Percentiles rank a stretch among this genome's conserved stretches.
Evolutionary conservation across 2,888 invertebrate species (phyloP).

Genomic region (Perithous albicinctus): DNA sequence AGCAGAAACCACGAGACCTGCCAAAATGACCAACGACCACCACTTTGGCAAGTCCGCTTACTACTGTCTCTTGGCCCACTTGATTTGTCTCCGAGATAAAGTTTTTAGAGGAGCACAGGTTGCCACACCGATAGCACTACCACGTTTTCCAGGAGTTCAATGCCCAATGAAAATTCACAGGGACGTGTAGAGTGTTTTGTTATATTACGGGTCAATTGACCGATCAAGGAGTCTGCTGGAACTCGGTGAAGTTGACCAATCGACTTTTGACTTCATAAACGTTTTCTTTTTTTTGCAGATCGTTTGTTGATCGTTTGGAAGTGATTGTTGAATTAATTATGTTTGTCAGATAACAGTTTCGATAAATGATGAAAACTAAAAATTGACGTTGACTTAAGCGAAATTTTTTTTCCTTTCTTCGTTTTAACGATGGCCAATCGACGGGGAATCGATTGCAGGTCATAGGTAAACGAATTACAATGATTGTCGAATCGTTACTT

Average conservation of each 20-base stretch:
- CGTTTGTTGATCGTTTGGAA: too few relatives aligned
- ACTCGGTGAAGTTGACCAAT: not conserved
- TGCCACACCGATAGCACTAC: constrained; percentile 13
- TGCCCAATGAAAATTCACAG: constrained; percentile 35
- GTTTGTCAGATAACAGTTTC: too few relatives aligned
- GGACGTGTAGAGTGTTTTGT: not conserved
- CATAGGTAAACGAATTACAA: too few relatives aligned
- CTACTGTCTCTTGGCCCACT: constrained; percentile 25
- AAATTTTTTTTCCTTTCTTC: too few relatives aligned
- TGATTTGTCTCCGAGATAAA: constrained; percentile 21
- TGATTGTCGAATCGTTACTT: too few relatives aligned
- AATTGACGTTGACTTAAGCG: too few relatives aligned
- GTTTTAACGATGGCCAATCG: too few relatives aligned
- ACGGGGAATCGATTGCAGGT: too few relatives aligned
- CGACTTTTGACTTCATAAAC: too few relatives aligned
- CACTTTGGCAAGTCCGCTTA: constrained; percentile 48
- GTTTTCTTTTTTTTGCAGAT: too few relatives aligned
- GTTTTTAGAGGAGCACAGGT: constrained; percentile 16
- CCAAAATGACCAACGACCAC: constrained; percentile 41
- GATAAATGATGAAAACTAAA: too few relatives aligned
- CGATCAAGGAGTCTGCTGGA: not conserved
- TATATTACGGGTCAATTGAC: constrained; percentile 1
- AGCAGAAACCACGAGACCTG: constrained; percentile 26
- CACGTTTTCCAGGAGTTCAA: constrained; percentile 51
- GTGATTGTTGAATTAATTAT: too few relatives aligned